Evolutionary conservation across 2,888 invertebrate genomes (phyloP).

Genomic region (Cosmorhoe ocellata): DNA sequence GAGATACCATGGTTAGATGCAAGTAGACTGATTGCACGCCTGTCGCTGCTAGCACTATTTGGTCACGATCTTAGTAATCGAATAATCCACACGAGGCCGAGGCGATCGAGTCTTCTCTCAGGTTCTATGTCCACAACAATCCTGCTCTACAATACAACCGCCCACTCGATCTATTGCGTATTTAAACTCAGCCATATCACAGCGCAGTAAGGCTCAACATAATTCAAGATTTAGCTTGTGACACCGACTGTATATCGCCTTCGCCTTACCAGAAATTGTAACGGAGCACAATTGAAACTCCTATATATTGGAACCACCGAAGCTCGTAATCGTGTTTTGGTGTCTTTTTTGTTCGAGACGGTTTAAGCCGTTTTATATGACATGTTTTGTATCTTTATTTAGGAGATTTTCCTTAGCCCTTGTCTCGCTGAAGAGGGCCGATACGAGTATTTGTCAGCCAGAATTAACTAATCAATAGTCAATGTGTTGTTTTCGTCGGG

Average conservation of each 20-base stretch:
- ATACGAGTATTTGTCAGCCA: background rate
- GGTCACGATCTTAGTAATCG: constrained; percentile 27
- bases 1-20: constrained; percentile 7
- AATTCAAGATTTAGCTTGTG: constrained; percentile 10
- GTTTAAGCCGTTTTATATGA: constrained; percentile 20
- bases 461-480: too few species aligned
- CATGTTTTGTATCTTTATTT: constrained; percentile 13
- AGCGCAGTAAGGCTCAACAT: constrained; percentile 11
- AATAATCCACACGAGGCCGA: constrained; percentile 22
- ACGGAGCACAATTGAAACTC: constrained; percentile 30
- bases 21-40: constrained; percentile 14
- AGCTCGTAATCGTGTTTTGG: constrained; percentile 28
- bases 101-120: constrained; percentile 13
- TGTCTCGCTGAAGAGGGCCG: background rate
- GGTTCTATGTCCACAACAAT: constrained; percentile 11
- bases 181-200: constrained; percentile 17
- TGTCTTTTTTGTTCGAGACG: constrained; percentile 23
- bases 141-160: constrained; percentile 5
- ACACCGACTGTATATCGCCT: constrained; percentile 17
- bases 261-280: constrained; percentile 29
- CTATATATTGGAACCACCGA: constrained; percentile 23
- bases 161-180: background rate
- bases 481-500: background rate
- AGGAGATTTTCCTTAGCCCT: background rate
- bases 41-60: constrained; percentile 13